Evolutionary conservation across 2,888 invertebrate species (phyloP).

Genomic region (Cosmia pyralina): DNA sequence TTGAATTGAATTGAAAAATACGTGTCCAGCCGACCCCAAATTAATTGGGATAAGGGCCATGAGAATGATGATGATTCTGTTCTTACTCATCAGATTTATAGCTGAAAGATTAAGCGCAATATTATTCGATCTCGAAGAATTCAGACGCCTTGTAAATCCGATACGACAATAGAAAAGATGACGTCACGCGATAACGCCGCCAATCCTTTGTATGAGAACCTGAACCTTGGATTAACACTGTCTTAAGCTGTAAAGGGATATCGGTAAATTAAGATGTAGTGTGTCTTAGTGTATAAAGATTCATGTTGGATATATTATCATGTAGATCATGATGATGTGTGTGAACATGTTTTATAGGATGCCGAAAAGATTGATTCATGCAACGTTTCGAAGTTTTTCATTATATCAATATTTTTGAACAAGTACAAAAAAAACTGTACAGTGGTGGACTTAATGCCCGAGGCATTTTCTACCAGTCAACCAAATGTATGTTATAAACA

Average conservation of each 20-base stretch:
- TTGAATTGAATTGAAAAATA: too few relatives aligned
- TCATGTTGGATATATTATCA: background rate
- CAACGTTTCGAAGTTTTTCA: background rate
- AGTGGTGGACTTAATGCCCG: too few relatives aligned
- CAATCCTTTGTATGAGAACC: slow-evolving; percentile 36
- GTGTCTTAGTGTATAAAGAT: background rate
- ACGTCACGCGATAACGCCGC: slow-evolving; percentile 35
- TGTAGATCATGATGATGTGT: too few relatives aligned
- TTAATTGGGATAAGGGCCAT: too few relatives aligned
- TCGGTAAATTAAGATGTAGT: slow-evolving; percentile 10
- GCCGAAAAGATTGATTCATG: background rate
- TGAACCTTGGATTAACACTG: slow-evolving; percentile 16
- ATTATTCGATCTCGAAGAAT: slow-evolving; percentile 31
- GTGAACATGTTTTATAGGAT: background rate
- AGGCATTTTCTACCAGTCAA: too few relatives aligned
- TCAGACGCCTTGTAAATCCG: slow-evolving; percentile 39
- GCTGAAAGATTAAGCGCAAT: background rate
- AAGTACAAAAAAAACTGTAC: too few relatives aligned
- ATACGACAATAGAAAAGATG: slow-evolving; percentile 28
- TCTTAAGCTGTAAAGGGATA: slow-evolving; percentile 2
- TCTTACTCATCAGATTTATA: background rate
- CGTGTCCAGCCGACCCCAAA: too few relatives aligned
- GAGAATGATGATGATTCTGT: too few relatives aligned
- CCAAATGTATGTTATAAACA: too few relatives aligned
- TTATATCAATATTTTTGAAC: background rate